phyloP scores from a whole-genome alignment of 2,113 vertebrate species.

The Cyprinus carpio region DNA sequence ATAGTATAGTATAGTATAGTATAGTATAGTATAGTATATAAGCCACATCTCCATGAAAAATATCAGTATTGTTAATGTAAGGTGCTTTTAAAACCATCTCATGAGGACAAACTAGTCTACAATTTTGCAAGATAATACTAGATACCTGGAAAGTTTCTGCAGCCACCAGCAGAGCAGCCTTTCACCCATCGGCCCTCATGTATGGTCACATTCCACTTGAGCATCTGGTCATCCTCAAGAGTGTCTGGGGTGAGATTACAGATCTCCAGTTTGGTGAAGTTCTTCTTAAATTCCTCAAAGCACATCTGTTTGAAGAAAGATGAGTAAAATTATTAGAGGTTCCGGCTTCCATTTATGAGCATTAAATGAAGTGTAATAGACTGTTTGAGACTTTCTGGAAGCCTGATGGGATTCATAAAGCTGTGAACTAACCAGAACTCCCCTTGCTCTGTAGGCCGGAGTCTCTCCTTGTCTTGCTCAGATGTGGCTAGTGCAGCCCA shows the following conservation, averaged over 20 bases:
- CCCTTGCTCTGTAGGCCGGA: constrained; percentile 83
- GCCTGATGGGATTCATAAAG: neutral
- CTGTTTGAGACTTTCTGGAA: neutral
- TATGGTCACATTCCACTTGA: constrained; percentile 91
- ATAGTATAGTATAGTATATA: neutral
- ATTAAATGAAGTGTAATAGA: neutral
- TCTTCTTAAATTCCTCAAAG: constrained; percentile 87
- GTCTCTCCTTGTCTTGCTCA: constrained; percentile 85
- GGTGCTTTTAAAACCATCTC: neutral
- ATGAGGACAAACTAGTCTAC: neutral
- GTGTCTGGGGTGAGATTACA: constrained; percentile 95
- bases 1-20: too few species aligned
- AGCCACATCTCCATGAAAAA: neutral
- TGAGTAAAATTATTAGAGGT: neutral
- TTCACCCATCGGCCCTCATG: constrained; percentile 96
- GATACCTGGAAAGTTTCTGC: constrained; percentile 90
- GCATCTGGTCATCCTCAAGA: constrained; percentile 81
- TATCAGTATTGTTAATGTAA: neutral
- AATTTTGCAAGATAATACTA: neutral
- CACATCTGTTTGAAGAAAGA: constrained; percentile 76
- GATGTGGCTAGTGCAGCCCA: constrained; percentile 83
- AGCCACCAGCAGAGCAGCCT: constrained; percentile 95
- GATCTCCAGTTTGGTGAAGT: constrained; percentile 96
- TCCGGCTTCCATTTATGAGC: neutral
- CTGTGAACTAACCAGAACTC: constrained; percentile 89